These are phyloP conservation scores for Cariama cristata DNA, from an alignment of 2,113 vertebrate genomes.

Conservation along the genomic window DNA sequence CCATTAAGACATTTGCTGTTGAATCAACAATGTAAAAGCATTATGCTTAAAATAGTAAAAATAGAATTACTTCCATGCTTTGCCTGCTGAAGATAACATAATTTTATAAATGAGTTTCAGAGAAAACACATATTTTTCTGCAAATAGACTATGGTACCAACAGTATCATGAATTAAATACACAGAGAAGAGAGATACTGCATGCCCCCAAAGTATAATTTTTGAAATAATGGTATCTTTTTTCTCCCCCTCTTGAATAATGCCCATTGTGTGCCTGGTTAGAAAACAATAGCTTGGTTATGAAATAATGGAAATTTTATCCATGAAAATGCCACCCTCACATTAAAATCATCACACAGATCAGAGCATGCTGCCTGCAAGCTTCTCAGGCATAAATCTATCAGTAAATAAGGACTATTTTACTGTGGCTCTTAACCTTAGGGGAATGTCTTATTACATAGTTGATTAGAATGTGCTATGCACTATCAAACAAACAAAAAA, in stretches of 20 bases:
- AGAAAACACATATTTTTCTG: background rate
- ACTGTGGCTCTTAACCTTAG: background rate
- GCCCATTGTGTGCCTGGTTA: background rate
- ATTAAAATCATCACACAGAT: constrained; percentile 29
- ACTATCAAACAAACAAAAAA: background rate
- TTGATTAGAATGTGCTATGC: background rate
- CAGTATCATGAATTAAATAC: background rate
- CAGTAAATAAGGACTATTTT: background rate
- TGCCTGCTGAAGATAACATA: background rate
- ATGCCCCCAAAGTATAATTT: background rate
- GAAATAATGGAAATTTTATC: constrained; percentile 40
- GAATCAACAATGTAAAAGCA: background rate
- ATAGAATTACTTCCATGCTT: background rate
- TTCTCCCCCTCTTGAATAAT: background rate
- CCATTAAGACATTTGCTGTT: background rate
- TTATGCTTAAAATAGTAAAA: background rate
- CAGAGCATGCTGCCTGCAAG: background rate
- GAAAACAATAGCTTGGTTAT: constrained; percentile 1
- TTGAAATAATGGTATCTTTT: background rate
- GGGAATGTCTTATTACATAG: background rate
- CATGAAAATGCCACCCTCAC: background rate
- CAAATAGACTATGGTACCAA: background rate
- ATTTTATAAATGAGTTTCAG: background rate
- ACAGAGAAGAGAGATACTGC: background rate
- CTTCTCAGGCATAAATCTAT: background rate